A percentile compares a stretch with the other conserved stretches of the same genome.
Conservation (phyloP, 2,888 invertebrate species). For the Galeopsomyia nigrocyanea region DNA sequence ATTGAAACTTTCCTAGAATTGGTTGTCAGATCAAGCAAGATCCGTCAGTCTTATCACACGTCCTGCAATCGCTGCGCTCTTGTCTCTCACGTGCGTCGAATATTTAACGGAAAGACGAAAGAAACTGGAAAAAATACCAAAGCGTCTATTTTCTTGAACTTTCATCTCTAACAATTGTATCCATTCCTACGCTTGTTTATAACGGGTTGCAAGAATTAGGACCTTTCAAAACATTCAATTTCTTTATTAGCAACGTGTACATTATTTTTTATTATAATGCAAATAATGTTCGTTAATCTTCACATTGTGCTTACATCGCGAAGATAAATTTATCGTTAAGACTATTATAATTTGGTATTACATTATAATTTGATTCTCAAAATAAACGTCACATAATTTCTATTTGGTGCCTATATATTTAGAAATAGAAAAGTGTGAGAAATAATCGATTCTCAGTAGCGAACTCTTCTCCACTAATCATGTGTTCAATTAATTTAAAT, state of each 20-base stretch:
- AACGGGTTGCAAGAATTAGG: too few species aligned
- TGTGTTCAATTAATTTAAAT: conserved; percentile 38
- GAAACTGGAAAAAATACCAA: conserved; percentile 14
- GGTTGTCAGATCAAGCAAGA: conserved; percentile 60
- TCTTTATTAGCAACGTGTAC: too few species aligned
- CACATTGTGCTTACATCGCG: too few species aligned
- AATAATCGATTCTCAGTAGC: conserved; percentile 41
- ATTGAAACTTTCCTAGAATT: conserved; percentile 64
- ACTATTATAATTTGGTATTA: too few species aligned
- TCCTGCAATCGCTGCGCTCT: conserved; percentile 52
- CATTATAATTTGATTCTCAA: too few species aligned
- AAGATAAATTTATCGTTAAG: too few species aligned
- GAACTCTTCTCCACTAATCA: conserved; percentile 35
- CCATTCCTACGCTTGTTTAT: too few species aligned
- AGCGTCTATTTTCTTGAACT: conserved; percentile 8
- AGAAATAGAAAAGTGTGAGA: background rate
- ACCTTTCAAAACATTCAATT: too few species aligned
- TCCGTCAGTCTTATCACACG: conserved; percentile 57
- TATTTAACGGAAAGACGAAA: conserved; percentile 55
- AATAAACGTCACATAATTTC: too few species aligned
- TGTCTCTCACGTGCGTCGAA: conserved; percentile 56
- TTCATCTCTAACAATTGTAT: too few species aligned
- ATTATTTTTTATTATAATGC: too few species aligned
- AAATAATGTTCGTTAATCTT: too few species aligned
- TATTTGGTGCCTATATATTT: background rate